Evolutionary conservation across 2,888 invertebrate genomes (phyloP), one percentile per base, ranked within the genome.

Genomic region (Tineola bisselliella): DNA sequence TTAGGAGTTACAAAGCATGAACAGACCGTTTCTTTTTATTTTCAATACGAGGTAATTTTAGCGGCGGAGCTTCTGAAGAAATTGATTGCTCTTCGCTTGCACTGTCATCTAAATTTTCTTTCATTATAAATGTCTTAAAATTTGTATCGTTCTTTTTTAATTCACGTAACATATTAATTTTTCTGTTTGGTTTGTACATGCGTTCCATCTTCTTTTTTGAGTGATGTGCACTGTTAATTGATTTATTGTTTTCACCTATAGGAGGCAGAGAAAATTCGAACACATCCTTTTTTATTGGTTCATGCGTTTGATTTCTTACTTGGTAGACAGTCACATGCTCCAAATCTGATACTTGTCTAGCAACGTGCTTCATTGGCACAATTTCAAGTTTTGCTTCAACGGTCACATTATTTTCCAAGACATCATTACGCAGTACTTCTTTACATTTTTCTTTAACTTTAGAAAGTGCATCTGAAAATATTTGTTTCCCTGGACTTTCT

Each of bases 11-110:
- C 59, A 43, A 13, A 43, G 43, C 15, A 44, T 44, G 43, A 25
- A 54, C 54, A 18, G 54, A 54, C 54, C 54, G 25, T 18, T 25
- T 10, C 12, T 25, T 54, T 72, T 75, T 83, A 44, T 68, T 72
- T 66, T 86, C 86, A 62, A 87, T 84, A 64, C 82, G 77, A 58
- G 87, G 87, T 61, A 87, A 68, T 68, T 86, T 87, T 44, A 87
- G 65, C n/a, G 81, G 84, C 8, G 86, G 86, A 8, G 77, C 78
- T 64, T 81, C 86, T 11, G 74, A 76, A 13, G 74, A 69, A 62
- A 77, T 69, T 0, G 82, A 82, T 61, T 74, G 76, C 59, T 44
- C 65, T 66, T 86, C 83, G 63, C 80, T 81, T 13, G 33, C 44
- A 63, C 73, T 73, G 38, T 77, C 78, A 59, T 73, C 74, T 59